A percentile compares a stretch with the other conserved stretches of the same genome.
These are phyloP conservation scores for Pseudomyrmex cubaensis DNA, from an alignment of 1,140 invertebrate species.

Conservation along the genomic window DNA sequence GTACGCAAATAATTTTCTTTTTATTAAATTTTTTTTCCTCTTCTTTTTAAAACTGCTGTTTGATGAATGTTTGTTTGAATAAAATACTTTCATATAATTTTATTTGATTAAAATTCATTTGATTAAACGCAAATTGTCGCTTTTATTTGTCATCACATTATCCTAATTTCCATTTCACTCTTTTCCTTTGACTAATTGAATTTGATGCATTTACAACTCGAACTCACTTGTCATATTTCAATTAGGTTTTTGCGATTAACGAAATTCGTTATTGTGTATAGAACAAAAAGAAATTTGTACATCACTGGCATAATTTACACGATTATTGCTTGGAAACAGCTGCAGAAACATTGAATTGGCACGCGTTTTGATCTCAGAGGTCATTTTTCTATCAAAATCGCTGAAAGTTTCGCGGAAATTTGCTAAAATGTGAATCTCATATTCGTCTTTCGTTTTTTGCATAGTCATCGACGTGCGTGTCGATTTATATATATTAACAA, in stretches of 20 bases:
- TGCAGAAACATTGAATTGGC: slow-evolving; percentile 70
- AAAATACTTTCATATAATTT: slow-evolving; percentile 32
- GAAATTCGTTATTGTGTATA: slow-evolving; percentile 10
- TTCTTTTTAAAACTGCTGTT: background rate
- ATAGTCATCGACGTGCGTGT: slow-evolving; percentile 13
- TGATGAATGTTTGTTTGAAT: slow-evolving; percentile 25
- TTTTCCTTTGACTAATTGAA: background rate
- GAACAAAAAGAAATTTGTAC: slow-evolving; percentile 52
- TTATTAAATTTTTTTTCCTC: background rate
- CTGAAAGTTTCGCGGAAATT: slow-evolving; percentile 31
- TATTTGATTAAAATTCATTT: slow-evolving; percentile 12
- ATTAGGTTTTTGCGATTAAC: background rate
- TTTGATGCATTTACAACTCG: slow-evolving; percentile 14
- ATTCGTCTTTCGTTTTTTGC: background rate
- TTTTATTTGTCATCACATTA: background rate
- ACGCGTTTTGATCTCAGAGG: slow-evolving; percentile 44
- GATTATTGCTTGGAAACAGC: slow-evolving; percentile 68
- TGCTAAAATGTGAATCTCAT: background rate
- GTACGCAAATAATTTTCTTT: background rate
- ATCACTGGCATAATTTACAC: slow-evolving; percentile 53
- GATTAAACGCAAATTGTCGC: slow-evolving; percentile 9
- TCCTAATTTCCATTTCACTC: slow-evolving; percentile 3
- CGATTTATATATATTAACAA: slow-evolving; percentile 41
- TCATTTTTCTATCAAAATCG: slow-evolving; percentile 3
- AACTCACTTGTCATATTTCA: background rate